Evolutionary conservation across 1,140 invertebrate genomes (phyloP).

Genomic region (Ectropis grisescens): DNA sequence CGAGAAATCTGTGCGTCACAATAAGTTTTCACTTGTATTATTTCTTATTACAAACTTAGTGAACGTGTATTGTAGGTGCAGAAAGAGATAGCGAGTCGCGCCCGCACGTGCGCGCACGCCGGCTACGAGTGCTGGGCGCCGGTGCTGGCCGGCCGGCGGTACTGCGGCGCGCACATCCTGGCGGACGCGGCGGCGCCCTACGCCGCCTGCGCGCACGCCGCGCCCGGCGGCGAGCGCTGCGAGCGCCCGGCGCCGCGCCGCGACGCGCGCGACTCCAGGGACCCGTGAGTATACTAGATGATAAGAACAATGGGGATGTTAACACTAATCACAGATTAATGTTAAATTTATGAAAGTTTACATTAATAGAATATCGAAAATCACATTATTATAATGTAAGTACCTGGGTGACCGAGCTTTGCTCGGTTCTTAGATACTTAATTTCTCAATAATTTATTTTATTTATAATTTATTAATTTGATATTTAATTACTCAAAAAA

Average conservation of each 20-base stretch:
- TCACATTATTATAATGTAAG: too few relatives aligned
- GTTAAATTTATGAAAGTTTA: too few relatives aligned
- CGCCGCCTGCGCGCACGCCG: slow-evolving; percentile 41
- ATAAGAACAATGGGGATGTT: too few relatives aligned
- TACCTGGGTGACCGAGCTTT: too few relatives aligned
- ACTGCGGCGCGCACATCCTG: slow-evolving; percentile 45
- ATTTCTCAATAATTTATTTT: slow-evolving; percentile 1
- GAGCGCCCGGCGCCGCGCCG: slow-evolving; percentile 28
- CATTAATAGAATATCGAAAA: too few relatives aligned
- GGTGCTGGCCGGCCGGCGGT: slow-evolving; percentile 30
- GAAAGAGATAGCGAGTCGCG: slow-evolving; percentile 51
- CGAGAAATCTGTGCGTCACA: too few relatives aligned
- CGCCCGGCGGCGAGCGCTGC: slow-evolving; percentile 29
- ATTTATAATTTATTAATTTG: too few relatives aligned
- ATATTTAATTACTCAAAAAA: too few relatives aligned
- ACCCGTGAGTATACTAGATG: slow-evolving; percentile 33
- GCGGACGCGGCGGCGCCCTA: slow-evolving; percentile 54
- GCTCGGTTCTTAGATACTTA: too few relatives aligned
- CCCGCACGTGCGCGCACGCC: slow-evolving; percentile 34
- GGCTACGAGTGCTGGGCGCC: slow-evolving; percentile 45
- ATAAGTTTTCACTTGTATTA: too few relatives aligned
- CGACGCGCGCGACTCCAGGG: slow-evolving; percentile 18
- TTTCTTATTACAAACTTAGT: too few relatives aligned
- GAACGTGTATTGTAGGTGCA: slow-evolving; percentile 44
- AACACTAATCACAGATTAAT: too few relatives aligned